Conservation (phyloP, 2,113 vertebrate genomes). For the Damaliscus lunatus region DNA sequence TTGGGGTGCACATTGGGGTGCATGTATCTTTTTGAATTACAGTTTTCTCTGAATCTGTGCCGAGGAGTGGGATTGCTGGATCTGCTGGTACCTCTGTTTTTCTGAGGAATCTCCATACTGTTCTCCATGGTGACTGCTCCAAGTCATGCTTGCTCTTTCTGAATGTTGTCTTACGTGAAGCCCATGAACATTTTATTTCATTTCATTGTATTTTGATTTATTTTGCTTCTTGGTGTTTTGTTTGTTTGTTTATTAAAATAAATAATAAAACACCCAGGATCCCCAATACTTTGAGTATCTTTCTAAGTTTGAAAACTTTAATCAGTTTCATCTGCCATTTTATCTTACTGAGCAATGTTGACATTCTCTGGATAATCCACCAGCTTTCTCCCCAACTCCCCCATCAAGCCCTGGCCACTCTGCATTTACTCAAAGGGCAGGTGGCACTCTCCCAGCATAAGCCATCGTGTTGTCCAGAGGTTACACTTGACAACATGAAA, state of each 20-base stretch:
- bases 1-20: neutral
- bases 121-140: neutral
- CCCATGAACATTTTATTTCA: neutral
- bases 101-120: neutral
- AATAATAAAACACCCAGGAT: slow-evolving; percentile 51
- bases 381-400: slow-evolving; percentile 30
- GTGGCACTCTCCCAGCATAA: neutral
- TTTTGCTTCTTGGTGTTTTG: neutral
- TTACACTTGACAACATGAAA: neutral
- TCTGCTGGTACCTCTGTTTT: neutral
- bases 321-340: slow-evolving; percentile 68
- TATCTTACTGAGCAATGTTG: slow-evolving; percentile 62
- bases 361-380: slow-evolving; percentile 73
- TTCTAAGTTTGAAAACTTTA: slow-evolving; percentile 67
- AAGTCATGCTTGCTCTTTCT: neutral
- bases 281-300: slow-evolving; percentile 58
- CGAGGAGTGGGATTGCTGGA: neutral
- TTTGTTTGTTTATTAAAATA: slow-evolving; percentile 55
- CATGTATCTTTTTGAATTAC: neutral
- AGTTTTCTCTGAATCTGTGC: neutral
- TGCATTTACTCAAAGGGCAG: neutral
- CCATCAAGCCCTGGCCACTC: neutral
- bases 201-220: neutral
- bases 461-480: neutral
- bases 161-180: neutral